Evolutionary conservation across 92 coral and sea anemone genomes (phyloP).

Genomic region (Metridium senile): DNA sequence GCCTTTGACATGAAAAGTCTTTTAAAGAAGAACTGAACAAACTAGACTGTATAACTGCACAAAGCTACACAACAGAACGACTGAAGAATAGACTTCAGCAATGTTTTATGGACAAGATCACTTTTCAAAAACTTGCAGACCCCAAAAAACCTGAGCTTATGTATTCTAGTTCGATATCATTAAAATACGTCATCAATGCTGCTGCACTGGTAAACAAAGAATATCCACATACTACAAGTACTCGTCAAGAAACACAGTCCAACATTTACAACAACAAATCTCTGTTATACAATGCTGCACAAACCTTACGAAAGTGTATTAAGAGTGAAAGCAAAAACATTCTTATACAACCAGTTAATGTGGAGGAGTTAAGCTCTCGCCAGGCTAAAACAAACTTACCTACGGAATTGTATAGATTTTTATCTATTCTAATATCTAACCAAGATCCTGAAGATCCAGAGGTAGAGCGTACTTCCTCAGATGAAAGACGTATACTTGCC

Average conservation of each 20-base stretch:
- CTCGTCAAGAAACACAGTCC: too few species aligned
- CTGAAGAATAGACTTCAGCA: slow-evolving; percentile 53
- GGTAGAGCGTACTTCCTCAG: too few species aligned
- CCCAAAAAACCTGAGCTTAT: slow-evolving; percentile 65
- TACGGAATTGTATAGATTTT: slow-evolving; percentile 38
- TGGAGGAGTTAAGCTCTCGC: slow-evolving; percentile 45
- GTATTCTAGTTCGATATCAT: slow-evolving; percentile 52
- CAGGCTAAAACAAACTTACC: slow-evolving; percentile 42
- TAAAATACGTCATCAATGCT: slow-evolving; percentile 51
- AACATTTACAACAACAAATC: too few species aligned
- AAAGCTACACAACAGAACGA: slow-evolving; percentile 41
- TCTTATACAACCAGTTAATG: slow-evolving; percentile 42
- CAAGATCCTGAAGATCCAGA: too few species aligned
- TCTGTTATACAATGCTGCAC: slow-evolving; percentile 47
- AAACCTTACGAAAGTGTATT: slow-evolving; percentile 42
- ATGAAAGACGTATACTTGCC: too few species aligned
- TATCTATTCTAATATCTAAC: too few species aligned
- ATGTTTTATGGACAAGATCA: slow-evolving; percentile 39
- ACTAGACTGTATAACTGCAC: slow-evolving; percentile 39
- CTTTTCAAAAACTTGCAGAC: slow-evolving; percentile 62
- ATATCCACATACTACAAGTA: too few species aligned
- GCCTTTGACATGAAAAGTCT: slow-evolving; percentile 45
- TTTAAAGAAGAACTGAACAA: slow-evolving; percentile 4
- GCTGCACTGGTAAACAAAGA: too few species aligned
- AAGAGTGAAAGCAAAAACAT: slow-evolving; percentile 36